A percentile compares a stretch with the other conserved stretches of the same genome.
Conservation (phyloP, 92 coral and sea anemone species). For the Meandrina meandrites region DNA sequence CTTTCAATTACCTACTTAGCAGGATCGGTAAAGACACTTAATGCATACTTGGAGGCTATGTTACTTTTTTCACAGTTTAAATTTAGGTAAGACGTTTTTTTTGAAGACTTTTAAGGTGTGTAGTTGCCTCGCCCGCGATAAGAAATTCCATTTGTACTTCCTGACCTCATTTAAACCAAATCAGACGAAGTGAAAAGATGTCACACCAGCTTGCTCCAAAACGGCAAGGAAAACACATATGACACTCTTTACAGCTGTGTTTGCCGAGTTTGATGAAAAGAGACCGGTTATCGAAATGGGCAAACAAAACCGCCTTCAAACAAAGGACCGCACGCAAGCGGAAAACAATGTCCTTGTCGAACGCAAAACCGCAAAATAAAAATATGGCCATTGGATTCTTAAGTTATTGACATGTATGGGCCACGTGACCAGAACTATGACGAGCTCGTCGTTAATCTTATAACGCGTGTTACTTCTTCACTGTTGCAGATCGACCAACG, state of each 20-base stretch:
- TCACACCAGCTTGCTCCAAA: not conserved
- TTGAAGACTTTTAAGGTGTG: not conserved
- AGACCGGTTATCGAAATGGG: not conserved
- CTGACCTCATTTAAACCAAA: not conserved
- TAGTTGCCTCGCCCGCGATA: not conserved
- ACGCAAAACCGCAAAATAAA: slow-evolving; percentile 27
- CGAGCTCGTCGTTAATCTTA: not conserved
- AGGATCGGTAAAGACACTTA: slow-evolving; percentile 8
- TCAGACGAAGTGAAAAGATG: not conserved
- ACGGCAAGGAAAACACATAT: not conserved
- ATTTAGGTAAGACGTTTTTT: not conserved
- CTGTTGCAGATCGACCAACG: slow-evolving; percentile 35
- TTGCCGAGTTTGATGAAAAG: slow-evolving; percentile 19
- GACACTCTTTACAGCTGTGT: slow-evolving; percentile 33
- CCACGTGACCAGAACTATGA: slow-evolving; percentile 41
- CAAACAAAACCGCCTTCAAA: slow-evolving; percentile 39
- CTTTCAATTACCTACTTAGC: not conserved
- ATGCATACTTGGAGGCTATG: not conserved
- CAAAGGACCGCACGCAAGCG: slow-evolving; percentile 38
- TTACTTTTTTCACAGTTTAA: not conserved
- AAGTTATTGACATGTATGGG: slow-evolving; percentile 18
- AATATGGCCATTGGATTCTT: slow-evolving; percentile 10
- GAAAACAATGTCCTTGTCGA: slow-evolving; percentile 18
- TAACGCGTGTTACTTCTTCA: slow-evolving; percentile 22
- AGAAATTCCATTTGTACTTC: not conserved